A percentile compares a stretch with the other conserved stretches of the same genome.
Conservation (phyloP, 30 jellyfish, hydroid and myxozoan species). For the Morbakka virulenta region DNA sequence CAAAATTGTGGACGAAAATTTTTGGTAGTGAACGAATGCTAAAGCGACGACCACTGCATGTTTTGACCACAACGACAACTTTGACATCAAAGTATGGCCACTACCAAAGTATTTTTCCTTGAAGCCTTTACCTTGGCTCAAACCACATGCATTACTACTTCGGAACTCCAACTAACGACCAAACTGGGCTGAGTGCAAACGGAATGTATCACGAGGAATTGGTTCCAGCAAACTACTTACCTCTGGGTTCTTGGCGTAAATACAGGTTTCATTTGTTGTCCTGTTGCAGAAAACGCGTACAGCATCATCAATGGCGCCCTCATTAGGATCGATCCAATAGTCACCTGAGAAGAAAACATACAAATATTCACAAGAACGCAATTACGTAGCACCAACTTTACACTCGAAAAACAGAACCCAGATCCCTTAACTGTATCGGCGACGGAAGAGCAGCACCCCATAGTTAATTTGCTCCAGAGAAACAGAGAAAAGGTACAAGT, state of each 20-base stretch:
- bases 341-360: slow-evolving; percentile 56
- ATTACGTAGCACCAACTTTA: not conserved
- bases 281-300: slow-evolving; percentile 72
- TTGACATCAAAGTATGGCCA: too few species aligned
- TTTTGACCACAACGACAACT: too few species aligned
- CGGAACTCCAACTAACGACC: too few species aligned
- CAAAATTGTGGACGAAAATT: too few species aligned
- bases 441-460: not conserved
- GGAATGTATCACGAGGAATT: too few species aligned
- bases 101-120: too few species aligned
- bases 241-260: slow-evolving; percentile 68
- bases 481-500: too few species aligned
- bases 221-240: slow-evolving; percentile 24
- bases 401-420: too few species aligned
- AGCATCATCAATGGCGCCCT: slow-evolving; percentile 70
- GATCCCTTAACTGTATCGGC: not conserved
- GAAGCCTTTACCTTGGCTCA: slow-evolving; percentile 9
- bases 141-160: slow-evolving; percentile 17
- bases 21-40: not conserved
- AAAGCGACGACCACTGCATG: too few species aligned
- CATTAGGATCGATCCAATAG: slow-evolving; percentile 88
- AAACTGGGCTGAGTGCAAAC: too few species aligned
- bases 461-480: too few species aligned
- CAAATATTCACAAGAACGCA: not conserved
- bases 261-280: slow-evolving; percentile 79